Evolutionary conservation across 2,797 vertebrate species (phyloP).

Genomic region (Cephalopachus bancanus): DNA sequence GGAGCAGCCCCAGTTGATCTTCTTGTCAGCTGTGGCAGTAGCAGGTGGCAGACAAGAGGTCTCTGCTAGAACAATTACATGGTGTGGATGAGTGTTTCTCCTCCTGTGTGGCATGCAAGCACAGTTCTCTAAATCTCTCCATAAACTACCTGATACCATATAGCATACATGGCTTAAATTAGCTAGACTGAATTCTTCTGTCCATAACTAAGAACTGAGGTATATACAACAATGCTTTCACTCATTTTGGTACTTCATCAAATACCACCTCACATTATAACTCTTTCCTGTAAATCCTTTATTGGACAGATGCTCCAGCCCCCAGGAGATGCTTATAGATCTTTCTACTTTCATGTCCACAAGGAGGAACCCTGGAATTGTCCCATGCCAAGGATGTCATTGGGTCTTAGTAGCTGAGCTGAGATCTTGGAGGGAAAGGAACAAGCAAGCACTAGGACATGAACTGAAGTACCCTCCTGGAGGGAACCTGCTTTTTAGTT

Average conservation of each 20-base stretch:
- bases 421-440: neutral
- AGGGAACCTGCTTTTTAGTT: neutral
- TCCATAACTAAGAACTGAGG: neutral
- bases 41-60: neutral
- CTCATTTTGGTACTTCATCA: neutral
- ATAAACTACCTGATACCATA: neutral
- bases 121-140: neutral
- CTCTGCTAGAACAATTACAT: neutral
- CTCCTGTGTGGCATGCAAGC: too few species aligned
- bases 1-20: neutral
- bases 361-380: neutral
- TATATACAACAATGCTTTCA: rapidly evolving
- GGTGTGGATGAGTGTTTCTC: neutral
- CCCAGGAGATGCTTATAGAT: neutral
- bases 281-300: neutral
- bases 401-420: too few species aligned
- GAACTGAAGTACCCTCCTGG: neutral
- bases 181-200: neutral
- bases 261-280: neutral
- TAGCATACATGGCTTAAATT: neutral
- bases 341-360: neutral
- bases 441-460: too few species aligned
- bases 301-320: neutral
- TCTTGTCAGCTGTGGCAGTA: too few species aligned
- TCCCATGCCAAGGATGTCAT: neutral